phyloP scores from a whole-genome alignment of 2,113 vertebrate genomes.

The Emydocephalus ijimae region DNA sequence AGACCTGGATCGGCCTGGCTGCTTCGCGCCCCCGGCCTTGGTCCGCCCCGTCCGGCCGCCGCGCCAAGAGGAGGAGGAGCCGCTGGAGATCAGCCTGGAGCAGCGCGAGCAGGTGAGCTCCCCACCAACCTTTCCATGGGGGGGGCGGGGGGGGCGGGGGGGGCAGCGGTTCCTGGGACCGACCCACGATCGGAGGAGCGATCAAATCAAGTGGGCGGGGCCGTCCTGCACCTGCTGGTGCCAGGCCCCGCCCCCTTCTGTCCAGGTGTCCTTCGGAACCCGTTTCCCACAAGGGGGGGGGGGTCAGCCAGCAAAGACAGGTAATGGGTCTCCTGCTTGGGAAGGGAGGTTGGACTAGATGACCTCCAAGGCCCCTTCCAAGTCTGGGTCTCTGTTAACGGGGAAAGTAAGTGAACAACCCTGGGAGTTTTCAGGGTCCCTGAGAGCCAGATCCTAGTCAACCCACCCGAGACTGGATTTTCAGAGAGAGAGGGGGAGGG shows the following conservation, averaged over 20 bases:
- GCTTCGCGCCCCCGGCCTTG: slow-evolving; percentile 84
- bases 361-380: not conserved
- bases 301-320: not conserved
- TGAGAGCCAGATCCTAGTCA: not conserved
- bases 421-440: not conserved
- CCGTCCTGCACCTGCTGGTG: not conserved
- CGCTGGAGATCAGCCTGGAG: slow-evolving; percentile 77
- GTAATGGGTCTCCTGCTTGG: not conserved
- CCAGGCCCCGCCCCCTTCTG: not conserved
- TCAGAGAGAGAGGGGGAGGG: not conserved
- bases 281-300: not conserved
- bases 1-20: slow-evolving; percentile 83
- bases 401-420: not conserved
- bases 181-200: not conserved
- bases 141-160: too few relatives aligned
- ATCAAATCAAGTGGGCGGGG: not conserved
- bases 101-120: slow-evolving; percentile 81
- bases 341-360: not conserved
- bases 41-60: slow-evolving; percentile 85
- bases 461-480: not conserved
- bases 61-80: slow-evolving; percentile 74
- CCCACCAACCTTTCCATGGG: not conserved
- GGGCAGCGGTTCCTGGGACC: not conserved
- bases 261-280: not conserved
- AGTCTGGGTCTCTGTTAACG: not conserved